Evolutionary conservation across 2,888 invertebrate genomes (phyloP).

Genomic region (Neoitamus cyanurus): DNA sequence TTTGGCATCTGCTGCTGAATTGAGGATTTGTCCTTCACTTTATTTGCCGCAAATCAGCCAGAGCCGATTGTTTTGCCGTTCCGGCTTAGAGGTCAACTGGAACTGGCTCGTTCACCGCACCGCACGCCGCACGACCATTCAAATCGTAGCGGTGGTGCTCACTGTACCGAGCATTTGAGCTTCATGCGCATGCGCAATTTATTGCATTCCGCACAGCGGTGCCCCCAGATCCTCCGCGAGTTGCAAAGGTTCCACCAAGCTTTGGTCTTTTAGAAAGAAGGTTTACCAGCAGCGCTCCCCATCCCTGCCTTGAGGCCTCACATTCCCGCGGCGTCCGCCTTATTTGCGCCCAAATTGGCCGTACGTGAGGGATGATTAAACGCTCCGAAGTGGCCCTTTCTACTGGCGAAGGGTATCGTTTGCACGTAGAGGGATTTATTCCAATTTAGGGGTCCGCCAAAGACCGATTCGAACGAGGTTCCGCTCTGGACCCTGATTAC

Average conservation of each 20-base stretch:
- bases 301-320: not conserved
- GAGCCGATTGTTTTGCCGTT: constrained; percentile 11
- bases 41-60: constrained; percentile 37
- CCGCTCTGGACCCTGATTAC: not conserved
- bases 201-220: constrained; percentile 8
- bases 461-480: not conserved
- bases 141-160: not conserved
- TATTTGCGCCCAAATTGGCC: constrained; percentile 14
- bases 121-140: not conserved
- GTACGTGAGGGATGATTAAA: constrained; percentile 27
- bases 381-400: not conserved
- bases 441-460: constrained; percentile 9
- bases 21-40: constrained; percentile 45
- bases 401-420: not conserved
- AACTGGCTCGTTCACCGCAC: not conserved
- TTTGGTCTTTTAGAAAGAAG: not conserved
- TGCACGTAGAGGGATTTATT: constrained; percentile 29
- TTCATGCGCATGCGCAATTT: constrained; percentile 30
- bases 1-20: constrained; percentile 41
- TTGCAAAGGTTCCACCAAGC: not conserved
- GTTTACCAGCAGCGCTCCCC: not conserved
- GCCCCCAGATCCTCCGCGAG: not conserved
- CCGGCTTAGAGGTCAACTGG: not conserved
- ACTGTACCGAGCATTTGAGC: not conserved
- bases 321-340: not conserved